phyloP scores from a whole-genome alignment of 1,140 invertebrate genomes.

The Drosophila mayri region DNA sequence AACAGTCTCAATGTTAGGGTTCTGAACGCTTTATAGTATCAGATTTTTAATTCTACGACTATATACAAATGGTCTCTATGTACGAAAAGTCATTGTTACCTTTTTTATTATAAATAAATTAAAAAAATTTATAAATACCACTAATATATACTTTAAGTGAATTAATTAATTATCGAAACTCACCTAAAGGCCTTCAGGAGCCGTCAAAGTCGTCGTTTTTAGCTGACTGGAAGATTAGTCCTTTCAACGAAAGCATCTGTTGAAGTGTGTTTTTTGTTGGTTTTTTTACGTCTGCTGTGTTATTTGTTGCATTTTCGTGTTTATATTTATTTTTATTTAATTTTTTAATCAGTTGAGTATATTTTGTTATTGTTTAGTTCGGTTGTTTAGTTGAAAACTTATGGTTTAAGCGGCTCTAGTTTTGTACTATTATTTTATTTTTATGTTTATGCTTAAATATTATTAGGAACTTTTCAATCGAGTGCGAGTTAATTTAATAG shows the following conservation, averaged over 20 bases:
- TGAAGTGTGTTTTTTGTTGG: neutral
- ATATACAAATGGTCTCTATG: too few relatives aligned
- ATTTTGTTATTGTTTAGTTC: conserved; percentile 3
- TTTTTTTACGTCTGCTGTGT: neutral
- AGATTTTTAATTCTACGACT: too few relatives aligned
- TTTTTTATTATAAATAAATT: too few relatives aligned
- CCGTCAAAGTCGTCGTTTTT: conserved; percentile 9
- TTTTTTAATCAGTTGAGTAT: conserved; percentile 8
- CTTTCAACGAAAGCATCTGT: conserved; percentile 12
- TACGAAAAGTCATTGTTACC: too few relatives aligned
- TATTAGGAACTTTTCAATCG: conserved; percentile 75
- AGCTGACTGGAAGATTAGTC: conserved; percentile 6
- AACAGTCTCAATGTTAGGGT: too few relatives aligned
- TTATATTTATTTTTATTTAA: neutral
- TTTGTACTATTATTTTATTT: conserved; percentile 63
- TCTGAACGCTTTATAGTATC: too few relatives aligned
- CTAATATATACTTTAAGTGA: neutral
- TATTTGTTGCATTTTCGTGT: conserved; percentile 5
- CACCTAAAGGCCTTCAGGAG: conserved; percentile 9
- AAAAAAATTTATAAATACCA: too few relatives aligned
- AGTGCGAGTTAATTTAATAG: conserved; percentile 44
- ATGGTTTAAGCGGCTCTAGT: conserved; percentile 26
- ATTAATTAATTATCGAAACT: neutral
- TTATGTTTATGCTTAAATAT: conserved; percentile 60
- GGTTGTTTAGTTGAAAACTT: conserved; percentile 12